Percentiles rank a stretch among this genome's conserved stretches.
Evolutionary conservation across 2,888 invertebrate species (phyloP).

Genomic region (Leptinotarsa juncta): DNA sequence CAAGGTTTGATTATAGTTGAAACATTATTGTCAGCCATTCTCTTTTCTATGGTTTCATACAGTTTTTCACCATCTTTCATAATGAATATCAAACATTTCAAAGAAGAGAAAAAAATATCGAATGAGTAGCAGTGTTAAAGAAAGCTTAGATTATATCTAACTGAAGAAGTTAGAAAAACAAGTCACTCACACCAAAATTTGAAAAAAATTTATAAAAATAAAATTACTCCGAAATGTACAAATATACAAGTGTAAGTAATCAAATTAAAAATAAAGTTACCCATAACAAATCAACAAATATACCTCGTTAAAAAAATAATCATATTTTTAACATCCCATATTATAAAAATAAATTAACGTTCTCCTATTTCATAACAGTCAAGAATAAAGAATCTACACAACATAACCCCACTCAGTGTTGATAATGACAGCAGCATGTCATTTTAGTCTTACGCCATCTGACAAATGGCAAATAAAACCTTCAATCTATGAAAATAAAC

Average conservation of each 20-base stretch:
- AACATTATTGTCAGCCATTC: not conserved
- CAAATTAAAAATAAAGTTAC: constrained; percentile 30
- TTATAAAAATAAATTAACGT: constrained; percentile 46
- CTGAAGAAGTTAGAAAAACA: constrained; percentile 34
- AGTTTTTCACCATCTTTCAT: not conserved
- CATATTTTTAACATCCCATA: constrained; percentile 41
- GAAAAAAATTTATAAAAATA: constrained; percentile 28
- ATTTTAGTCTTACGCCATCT: not conserved
- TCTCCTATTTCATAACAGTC: constrained; percentile 33
- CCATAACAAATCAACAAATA: constrained; percentile 38
- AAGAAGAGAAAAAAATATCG: not conserved
- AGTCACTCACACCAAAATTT: constrained; percentile 25
- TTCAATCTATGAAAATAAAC: constrained; percentile 8
- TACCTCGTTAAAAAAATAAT: constrained; percentile 31
- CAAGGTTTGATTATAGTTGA: not conserved
- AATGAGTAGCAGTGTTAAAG: not conserved
- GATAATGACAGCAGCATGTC: not conserved
- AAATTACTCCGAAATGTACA: constrained; percentile 37
- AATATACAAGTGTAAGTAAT: constrained; percentile 37
- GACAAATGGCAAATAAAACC: constrained; percentile 4
- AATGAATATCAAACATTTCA: not conserved
- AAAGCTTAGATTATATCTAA: constrained; percentile 24
- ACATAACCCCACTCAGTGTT: constrained; percentile 14
- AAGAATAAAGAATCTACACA: constrained; percentile 21
- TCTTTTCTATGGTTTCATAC: not conserved